Evolutionary conservation across 2,113 vertebrate genomes (phyloP).

Genomic region (Isurus oxyrinchus): DNA sequence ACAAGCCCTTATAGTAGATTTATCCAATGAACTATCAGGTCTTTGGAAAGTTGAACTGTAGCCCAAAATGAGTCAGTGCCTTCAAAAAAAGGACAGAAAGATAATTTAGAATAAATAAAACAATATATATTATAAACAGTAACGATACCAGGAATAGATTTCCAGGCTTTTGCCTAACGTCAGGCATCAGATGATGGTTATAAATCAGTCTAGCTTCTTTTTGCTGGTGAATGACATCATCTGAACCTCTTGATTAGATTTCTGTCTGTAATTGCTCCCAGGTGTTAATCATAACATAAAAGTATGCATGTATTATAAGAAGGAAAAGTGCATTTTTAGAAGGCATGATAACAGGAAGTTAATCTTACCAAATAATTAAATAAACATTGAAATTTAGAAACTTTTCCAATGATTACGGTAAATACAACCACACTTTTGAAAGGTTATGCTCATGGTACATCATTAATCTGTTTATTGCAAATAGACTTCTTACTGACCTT

Average conservation of each 20-base stretch:
- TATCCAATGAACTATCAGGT: not conserved
- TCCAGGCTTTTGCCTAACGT: not conserved
- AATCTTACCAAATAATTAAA: not conserved
- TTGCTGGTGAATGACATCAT: not conserved
- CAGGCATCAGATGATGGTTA: not conserved
- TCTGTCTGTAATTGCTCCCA: not conserved
- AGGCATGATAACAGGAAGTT: not conserved
- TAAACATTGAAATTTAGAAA: not conserved
- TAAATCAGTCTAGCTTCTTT: not conserved
- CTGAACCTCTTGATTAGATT: not conserved
- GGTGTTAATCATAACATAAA: not conserved
- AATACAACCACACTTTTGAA: not conserved
- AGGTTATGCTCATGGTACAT: not conserved
- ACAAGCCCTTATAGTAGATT: not conserved
- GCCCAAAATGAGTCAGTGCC: not conserved
- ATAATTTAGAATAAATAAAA: not conserved
- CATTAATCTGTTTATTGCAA: constrained; percentile 8
- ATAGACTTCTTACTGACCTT: constrained; percentile 62
- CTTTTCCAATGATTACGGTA: not conserved
- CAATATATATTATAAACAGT: not conserved
- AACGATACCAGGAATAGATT: not conserved
- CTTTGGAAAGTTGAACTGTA: not conserved
- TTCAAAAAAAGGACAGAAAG: not conserved
- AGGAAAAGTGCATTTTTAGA: not conserved
- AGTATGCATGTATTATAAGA: not conserved